A percentile compares a stretch with the other conserved stretches of the same genome.
Conservation (phyloP, 2,888 invertebrate genomes). For the Bellardia bayeri region DNA sequence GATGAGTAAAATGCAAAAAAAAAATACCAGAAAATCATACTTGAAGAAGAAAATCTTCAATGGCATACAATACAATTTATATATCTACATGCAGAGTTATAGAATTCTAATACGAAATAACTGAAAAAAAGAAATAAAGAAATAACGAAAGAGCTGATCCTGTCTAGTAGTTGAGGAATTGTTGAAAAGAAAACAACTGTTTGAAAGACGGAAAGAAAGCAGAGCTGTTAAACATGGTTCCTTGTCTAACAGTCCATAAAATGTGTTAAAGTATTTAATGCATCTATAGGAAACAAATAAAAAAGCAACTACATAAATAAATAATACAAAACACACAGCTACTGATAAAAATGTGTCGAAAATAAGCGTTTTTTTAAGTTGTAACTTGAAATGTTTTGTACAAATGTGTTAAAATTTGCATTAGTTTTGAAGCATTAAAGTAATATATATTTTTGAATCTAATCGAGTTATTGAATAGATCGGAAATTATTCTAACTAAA, state of each 20-base stretch:
- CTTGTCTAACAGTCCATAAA: conserved; percentile 20
- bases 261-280: conserved; percentile 12
- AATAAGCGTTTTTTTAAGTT: neutral
- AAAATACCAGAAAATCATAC: neutral
- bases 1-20: neutral
- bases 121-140: neutral
- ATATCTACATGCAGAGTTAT: neutral
- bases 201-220: neutral
- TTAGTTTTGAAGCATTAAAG: too few species aligned
- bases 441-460: too few species aligned
- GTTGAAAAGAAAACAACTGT: neutral
- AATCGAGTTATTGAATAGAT: too few species aligned
- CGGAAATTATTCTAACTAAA: too few species aligned
- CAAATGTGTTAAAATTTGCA: too few species aligned
- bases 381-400: too few species aligned
- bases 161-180: conserved; percentile 13
- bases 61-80: conserved; percentile 10
- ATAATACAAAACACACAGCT: neutral
- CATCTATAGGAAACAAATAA: neutral
- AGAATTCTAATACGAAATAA: neutral
- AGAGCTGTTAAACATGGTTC: neutral
- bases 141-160: neutral
- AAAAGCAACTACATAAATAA: neutral
- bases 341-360: neutral
- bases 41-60: conserved; percentile 13